Conservation (phyloP, 1,140 invertebrate species). For the Leptinotarsa defecta region DNA sequence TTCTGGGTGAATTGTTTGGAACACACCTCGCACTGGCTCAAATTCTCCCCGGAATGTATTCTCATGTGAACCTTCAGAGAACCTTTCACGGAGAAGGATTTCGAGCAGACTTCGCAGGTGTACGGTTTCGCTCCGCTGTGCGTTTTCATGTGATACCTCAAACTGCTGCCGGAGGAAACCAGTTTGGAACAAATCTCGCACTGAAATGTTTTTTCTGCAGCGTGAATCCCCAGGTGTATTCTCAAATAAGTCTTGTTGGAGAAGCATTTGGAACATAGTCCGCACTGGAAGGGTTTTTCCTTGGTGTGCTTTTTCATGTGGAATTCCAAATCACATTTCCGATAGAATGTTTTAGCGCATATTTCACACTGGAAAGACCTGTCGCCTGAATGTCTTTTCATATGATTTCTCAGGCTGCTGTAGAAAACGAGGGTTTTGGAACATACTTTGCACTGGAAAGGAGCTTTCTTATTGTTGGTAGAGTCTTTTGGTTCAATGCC, state of each 20-base stretch:
- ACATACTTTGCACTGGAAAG: constrained; percentile 6
- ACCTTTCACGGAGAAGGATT: background rate
- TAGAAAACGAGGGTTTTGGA: background rate
- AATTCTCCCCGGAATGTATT: background rate
- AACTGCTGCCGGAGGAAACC: background rate
- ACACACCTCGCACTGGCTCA: background rate
- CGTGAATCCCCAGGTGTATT: constrained; percentile 62
- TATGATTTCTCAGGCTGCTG: background rate
- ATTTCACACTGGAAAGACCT: constrained; percentile 67
- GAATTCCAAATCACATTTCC: constrained; percentile 32
- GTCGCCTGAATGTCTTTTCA: constrained; percentile 54
- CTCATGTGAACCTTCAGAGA: background rate
- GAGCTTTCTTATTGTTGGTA: background rate
- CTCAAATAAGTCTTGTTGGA: constrained; percentile 60
- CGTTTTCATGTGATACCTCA: constrained; percentile 43
- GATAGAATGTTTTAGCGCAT: constrained; percentile 59
- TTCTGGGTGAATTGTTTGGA: background rate
- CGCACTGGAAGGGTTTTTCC: constrained; percentile 58
- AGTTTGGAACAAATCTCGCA: constrained; percentile 42
- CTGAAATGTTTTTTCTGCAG: constrained; percentile 59
- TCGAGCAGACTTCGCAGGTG: constrained; percentile 11
- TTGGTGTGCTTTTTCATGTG: constrained; percentile 65
- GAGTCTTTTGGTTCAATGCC: no score
- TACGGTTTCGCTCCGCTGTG: constrained; percentile 79
- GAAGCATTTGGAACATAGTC: constrained; percentile 59